Evolutionary conservation across 2,113 vertebrate species (phyloP), one percentile per base, ranked within the genome.

Genomic region (Odontophorus gujanensis): DNA sequence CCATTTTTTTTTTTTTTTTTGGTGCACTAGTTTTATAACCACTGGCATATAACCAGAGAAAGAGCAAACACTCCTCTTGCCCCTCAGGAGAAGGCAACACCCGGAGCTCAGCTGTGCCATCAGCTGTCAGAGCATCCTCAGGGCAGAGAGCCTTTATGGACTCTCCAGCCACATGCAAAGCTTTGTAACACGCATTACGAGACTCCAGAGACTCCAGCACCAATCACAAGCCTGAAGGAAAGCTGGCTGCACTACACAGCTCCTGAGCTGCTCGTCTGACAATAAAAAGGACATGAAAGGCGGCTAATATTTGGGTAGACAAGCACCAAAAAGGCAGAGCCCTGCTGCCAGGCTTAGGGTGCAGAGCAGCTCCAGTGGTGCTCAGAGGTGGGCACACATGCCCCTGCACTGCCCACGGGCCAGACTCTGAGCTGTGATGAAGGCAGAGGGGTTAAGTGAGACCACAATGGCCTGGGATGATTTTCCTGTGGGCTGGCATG

Each of bases 401-500:
- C 57, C 85, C 82, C 55, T 42, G 72, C 17, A 2, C 65, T 11
- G 14, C 4, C 48, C 34, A 1, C 30, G 61, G 36, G 24, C 74
- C 48, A 30, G 58, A 40, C 24, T 42, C 48, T 6, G 8, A 48
- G 40, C 8, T 15, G 22, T n/a, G 4, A 32, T 4, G 57, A 7
- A 11, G 7, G 42, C 34, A 62, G 34, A 79, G 68, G 67, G 77
- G 94, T 93, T 96, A 84, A 90, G 5, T 11, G 65, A 61, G 82
- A 71, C 53, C 47, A 84, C 47, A 85, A 66, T 0, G 45, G 55
- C 62, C 89, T 58, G 75, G 65, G 90, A 65, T 81, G 73, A 66
- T 96, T 94, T 93, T 82, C 28, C 81, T 51, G 59, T 74, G 92
- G 89, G 89, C 71, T 92, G 82, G 89, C 66, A 21, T 66, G 77